Percentiles rank a stretch among this genome's conserved stretches.
phyloP scores from a whole-genome alignment of 2,888 invertebrate genomes.

The Stenurella melanura region DNA sequence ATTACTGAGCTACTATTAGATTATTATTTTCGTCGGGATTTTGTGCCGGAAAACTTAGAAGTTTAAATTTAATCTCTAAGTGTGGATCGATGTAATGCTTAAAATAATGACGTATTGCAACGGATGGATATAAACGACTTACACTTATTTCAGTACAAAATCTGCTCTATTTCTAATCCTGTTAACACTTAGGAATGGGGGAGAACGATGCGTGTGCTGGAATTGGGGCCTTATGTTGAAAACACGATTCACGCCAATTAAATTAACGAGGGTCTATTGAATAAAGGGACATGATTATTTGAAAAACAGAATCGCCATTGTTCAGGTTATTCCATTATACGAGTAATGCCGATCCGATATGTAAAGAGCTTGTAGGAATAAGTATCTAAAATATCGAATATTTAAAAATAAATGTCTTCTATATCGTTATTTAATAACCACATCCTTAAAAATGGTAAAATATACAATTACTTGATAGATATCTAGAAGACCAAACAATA shows the following conservation, averaged over 20 bases:
- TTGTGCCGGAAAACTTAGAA: neutral
- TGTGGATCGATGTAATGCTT: constrained; percentile 9
- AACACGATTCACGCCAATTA: constrained; percentile 38
- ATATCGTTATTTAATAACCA: too few species aligned
- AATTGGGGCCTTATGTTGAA: constrained; percentile 32
- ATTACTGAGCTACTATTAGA: too few species aligned
- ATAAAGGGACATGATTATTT: constrained; percentile 37
- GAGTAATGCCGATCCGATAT: neutral
- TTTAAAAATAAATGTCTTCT: too few species aligned
- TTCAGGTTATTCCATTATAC: constrained; percentile 18
- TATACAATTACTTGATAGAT: too few species aligned
- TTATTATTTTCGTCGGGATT: neutral
- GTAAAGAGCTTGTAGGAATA: neutral
- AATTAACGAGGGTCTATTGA: constrained; percentile 38
- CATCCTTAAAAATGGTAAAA: too few species aligned
- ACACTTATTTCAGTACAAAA: constrained; percentile 17
- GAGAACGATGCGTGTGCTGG: constrained; percentile 14
- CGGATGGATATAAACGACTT: constrained; percentile 23
- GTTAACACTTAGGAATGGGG: constrained; percentile 28
- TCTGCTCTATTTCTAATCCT: constrained; percentile 28
- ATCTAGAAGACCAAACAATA: too few species aligned
- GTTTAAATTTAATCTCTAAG: neutral
- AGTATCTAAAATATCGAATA: neutral
- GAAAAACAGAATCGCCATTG: constrained; percentile 35
- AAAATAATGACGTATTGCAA: neutral